phyloP scores from a whole-genome alignment of 2,797 vertebrate species.

The Gadopsis marmoratus region DNA sequence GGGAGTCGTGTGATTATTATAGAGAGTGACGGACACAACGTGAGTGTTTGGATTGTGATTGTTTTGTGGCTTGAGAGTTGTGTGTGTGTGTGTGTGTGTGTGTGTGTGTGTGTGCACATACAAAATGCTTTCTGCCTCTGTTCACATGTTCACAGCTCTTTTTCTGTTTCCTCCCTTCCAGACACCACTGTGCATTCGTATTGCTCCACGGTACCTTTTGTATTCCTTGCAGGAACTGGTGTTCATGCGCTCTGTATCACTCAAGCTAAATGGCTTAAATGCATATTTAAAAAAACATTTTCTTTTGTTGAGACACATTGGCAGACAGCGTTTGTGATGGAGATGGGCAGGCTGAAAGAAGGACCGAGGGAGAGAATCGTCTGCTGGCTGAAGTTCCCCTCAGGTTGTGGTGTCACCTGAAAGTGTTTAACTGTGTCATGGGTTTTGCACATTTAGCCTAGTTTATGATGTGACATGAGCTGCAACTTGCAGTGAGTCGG shows the following conservation, averaged over 20 bases:
- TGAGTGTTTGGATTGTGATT: background rate
- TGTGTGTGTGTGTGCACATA: background rate
- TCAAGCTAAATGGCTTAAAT: background rate
- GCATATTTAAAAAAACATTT: background rate
- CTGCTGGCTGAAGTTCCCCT: conserved; percentile 24
- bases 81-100: background rate
- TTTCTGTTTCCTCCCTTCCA: background rate
- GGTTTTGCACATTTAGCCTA: conserved; percentile 51
- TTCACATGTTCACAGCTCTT: background rate
- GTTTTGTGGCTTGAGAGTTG: background rate
- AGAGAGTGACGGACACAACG: conserved; percentile 1
- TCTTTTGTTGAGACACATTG: background rate
- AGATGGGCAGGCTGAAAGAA: background rate
- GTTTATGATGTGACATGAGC: conserved; percentile 19
- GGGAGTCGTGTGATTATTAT: conserved; percentile 4
- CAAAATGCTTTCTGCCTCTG: background rate
- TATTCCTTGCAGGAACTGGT: background rate
- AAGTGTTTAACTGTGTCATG: conserved; percentile 15
- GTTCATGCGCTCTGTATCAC: background rate
- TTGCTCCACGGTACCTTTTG: background rate
- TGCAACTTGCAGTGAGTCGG: background rate
- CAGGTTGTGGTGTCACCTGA: conserved; percentile 38
- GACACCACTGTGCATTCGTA: background rate
- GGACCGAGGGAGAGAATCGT: conserved; percentile 10
- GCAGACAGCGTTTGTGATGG: background rate